Evolutionary conservation across 2,113 vertebrate genomes (phyloP), one percentile per base, ranked within the genome.

Genomic region (Psephotus haematonotus): DNA sequence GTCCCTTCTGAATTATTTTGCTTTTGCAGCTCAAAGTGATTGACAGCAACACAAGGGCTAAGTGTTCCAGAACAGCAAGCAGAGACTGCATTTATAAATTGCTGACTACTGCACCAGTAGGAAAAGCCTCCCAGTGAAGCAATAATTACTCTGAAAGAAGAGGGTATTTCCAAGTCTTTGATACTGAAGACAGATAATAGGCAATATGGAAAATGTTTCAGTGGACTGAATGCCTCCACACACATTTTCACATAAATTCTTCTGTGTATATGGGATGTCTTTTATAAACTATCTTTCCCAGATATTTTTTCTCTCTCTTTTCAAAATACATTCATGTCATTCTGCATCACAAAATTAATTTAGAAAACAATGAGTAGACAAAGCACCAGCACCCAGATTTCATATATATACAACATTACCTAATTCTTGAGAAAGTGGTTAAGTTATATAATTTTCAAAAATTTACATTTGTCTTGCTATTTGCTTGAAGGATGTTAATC

Each of bases 21-120:
- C 16, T 95, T 97, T 96, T 86, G 65, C 93, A 94, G 93, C 79
- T 93, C 65, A 31, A n/a, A 90, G 50, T 77, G 75, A 96, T 47
- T 94, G 94, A 78, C 92, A 95, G 80, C 43, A 81, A 52, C 72
- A 70, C 0, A 9, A 2, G 17, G 39, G 79, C 29, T 86, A 69
- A 83, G 78, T 87, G 62, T 75, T 82, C 70, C 84, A 92, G 65
- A 83, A 87, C 25, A 92, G 75, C 44, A 90, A 92, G 71, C 43
- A 90, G 67, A 94, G 53, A 43, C 37, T 92, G 64, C n/a, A 77
- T 91, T 81, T 65, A 64, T 92, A 75, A 75, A 80, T 67, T 90
- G 57, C 83, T 94, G 76, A 87, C 72, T 87, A 35, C 68, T 82
- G 80, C 85, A 88, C 27, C 87, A 55, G 47, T 52, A 76, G 64